These are phyloP conservation scores for Pantherophis vulpinus DNA, from an alignment of 2,797 vertebrate genomes.

Conservation along the genomic window DNA sequence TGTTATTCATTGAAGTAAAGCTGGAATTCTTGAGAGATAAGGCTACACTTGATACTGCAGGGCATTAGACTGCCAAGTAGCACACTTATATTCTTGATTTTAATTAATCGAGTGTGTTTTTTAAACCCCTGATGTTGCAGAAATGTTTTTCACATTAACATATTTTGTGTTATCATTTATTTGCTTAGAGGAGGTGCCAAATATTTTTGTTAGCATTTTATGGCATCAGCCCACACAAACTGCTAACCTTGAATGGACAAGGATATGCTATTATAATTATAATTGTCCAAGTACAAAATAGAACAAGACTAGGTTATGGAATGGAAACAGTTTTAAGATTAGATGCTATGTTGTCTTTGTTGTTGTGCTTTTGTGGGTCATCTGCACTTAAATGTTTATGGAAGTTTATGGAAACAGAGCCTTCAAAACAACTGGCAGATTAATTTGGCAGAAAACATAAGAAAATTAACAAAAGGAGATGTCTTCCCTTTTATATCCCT, in stretches of 20 bases:
- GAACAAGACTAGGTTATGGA: slow-evolving; percentile 22
- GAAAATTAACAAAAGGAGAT: background rate
- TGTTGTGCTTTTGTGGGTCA: background rate
- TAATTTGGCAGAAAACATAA: slow-evolving; percentile 28
- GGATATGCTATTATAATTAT: slow-evolving; percentile 13
- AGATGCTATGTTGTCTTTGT: slow-evolving; percentile 12
- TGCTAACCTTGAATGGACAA: slow-evolving; percentile 19
- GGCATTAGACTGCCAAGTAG: background rate
- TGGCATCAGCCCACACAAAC: slow-evolving; percentile 18
- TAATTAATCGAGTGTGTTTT: background rate
- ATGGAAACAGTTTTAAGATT: background rate
- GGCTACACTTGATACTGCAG: background rate
- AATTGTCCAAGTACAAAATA: background rate
- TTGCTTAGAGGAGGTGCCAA: slow-evolving; percentile 29
- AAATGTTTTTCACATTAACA: background rate
- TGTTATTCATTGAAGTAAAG: background rate
- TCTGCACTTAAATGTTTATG: slow-evolving; percentile 26
- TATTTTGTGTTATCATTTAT: background rate
- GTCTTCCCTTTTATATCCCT: background rate
- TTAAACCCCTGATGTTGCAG: background rate
- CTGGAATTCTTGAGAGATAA: background rate
- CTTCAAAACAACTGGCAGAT: slow-evolving; percentile 36
- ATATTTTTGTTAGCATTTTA: background rate
- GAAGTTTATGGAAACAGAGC: slow-evolving; percentile 12
- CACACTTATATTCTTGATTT: background rate